Conservation (phyloP, 1,140 invertebrate species). For the Galendromus occidentalis region DNA sequence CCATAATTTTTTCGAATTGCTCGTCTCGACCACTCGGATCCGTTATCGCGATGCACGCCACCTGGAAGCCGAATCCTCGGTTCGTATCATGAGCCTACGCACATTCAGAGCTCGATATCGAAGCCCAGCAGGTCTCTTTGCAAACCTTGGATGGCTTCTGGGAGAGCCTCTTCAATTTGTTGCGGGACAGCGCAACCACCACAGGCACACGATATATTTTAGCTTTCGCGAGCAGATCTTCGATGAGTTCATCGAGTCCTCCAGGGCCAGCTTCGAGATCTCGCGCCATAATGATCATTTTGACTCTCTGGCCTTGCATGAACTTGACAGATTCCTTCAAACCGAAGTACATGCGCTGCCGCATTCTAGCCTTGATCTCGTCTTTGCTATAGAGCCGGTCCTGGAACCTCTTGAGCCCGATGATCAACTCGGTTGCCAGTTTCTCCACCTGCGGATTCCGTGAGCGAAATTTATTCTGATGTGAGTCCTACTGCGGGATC, state of each 20-base stretch:
- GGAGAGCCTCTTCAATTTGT: neutral
- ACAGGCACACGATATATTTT: neutral
- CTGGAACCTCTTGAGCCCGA: neutral
- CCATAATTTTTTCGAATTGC: neutral
- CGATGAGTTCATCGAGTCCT: neutral
- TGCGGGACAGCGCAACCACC: neutral
- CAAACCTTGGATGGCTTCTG: conserved; percentile 4
- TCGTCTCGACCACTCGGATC: neutral
- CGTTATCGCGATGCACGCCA: neutral
- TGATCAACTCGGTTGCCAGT: neutral
- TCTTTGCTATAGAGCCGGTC: neutral
- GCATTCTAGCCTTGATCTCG: neutral
- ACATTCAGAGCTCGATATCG: neutral
- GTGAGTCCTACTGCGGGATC: neutral
- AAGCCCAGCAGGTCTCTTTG: no score
- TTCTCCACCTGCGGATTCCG: neutral
- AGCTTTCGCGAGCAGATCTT: neutral
- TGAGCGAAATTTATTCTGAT: neutral
- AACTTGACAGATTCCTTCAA: neutral
- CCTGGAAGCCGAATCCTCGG: neutral
- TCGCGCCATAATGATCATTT: neutral
- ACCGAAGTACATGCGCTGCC: neutral
- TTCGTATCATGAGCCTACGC: neutral
- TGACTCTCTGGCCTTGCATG: neutral
- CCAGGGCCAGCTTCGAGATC: neutral